Evolutionary conservation across 1,140 invertebrate species (phyloP).

Genomic region (Nymphalis io): DNA sequence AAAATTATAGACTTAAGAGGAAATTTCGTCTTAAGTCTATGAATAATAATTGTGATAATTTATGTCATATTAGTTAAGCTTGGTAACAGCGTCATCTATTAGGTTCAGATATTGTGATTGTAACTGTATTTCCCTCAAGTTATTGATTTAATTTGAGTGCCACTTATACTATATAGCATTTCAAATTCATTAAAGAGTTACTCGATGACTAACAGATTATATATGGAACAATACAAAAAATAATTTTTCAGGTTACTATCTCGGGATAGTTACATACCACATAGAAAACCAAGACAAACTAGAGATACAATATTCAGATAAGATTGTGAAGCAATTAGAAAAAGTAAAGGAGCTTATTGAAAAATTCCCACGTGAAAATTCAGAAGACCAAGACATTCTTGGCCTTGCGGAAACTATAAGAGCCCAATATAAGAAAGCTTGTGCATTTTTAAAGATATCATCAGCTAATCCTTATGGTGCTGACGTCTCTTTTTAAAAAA

Average conservation of each 20-base stretch:
- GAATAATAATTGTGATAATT: too few species aligned
- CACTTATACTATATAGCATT: too few species aligned
- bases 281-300: constrained; percentile 52
- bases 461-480: constrained; percentile 76
- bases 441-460: constrained; percentile 84
- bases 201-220: neutral
- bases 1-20: too few species aligned
- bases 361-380: constrained; percentile 85
- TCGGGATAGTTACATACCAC: constrained; percentile 74
- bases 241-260: constrained; percentile 79
- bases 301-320: constrained; percentile 66
- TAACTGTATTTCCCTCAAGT: too few species aligned
- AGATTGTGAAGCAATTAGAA: constrained; percentile 79
- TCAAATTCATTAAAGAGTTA: too few species aligned
- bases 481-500: constrained; percentile 65
- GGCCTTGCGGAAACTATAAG: constrained; percentile 83
- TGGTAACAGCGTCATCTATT: too few species aligned
- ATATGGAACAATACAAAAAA: neutral
- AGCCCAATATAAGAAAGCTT: constrained; percentile 85
- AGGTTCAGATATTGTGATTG: too few species aligned
- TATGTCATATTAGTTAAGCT: too few species aligned
- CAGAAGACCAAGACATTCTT: constrained; percentile 83
- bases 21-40: too few species aligned
- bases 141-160: too few species aligned
- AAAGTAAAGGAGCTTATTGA: constrained; percentile 83